These are phyloP conservation scores for Drosophila azteca DNA, from an alignment of 1,140 invertebrate species.

Conservation along the genomic window DNA sequence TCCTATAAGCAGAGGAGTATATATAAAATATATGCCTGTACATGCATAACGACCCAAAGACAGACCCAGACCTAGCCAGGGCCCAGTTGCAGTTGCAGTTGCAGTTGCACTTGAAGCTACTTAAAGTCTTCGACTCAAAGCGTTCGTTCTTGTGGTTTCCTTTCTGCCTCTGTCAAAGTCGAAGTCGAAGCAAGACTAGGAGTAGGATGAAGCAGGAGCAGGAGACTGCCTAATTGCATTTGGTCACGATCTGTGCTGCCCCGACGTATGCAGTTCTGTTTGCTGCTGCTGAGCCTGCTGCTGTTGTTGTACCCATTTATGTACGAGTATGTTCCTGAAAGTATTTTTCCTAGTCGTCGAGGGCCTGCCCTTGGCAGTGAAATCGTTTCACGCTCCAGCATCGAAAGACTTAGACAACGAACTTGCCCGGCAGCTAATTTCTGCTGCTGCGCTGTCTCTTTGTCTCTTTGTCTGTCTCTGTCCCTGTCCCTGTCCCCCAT, in stretches of 20 bases:
- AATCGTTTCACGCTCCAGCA: constrained; percentile 58
- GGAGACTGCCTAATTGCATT: constrained; percentile 73
- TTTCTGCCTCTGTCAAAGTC: constrained; percentile 9
- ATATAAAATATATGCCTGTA: too few species aligned
- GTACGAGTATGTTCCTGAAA: constrained; percentile 30
- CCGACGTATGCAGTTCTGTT: constrained; percentile 47
- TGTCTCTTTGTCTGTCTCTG: neutral
- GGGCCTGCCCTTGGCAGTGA: constrained; percentile 72
- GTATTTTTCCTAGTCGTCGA: constrained; percentile 31
- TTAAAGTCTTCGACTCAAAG: constrained; percentile 17
- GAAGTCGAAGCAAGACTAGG: neutral
- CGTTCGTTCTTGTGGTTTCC: constrained; percentile 6
- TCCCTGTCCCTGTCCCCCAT: constrained; percentile 16
- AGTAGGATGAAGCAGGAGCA: neutral
- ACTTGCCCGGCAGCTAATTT: constrained; percentile 43
- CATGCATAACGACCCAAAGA: constrained; percentile 4
- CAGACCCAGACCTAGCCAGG: constrained; percentile 7
- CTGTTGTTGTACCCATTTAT: constrained; percentile 34
- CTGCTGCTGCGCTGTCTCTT: neutral
- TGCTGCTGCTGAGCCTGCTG: neutral
- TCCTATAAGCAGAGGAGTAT: constrained; percentile 48
- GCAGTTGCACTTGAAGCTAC: constrained; percentile 32
- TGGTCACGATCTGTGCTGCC: constrained; percentile 68
- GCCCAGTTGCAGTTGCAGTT: constrained; percentile 36
- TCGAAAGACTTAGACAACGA: constrained; percentile 74